Base-by-base conservation (phyloP, 1,140 invertebrate species). In the Eumaeus atala region DNA sequence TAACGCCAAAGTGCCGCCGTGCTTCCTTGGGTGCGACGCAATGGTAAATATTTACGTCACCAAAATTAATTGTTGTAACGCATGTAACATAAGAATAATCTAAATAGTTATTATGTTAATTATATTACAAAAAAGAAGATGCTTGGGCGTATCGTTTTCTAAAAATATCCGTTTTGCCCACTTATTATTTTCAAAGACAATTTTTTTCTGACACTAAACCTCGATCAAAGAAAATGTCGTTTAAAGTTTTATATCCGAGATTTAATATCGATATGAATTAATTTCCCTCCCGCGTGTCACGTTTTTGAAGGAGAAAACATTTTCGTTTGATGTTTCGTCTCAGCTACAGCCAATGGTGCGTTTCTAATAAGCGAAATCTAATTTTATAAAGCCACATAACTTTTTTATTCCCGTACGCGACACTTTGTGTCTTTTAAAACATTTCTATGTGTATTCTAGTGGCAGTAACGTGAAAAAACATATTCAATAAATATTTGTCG, bases 261-360 rank as follows among this genome's bases (percentile, higher is more conserved):
- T 16, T 3, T 44, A 16, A 44, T 16, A 44, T 44, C 16, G 40
- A 44, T 16, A 44, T 16, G 14, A 44, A 44, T 44, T 44, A 14
- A 44, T 44, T 16, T 44, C 21, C 21, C 21, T 14, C 40, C 9
- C 40, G 40, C 5, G 16, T 44, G 40, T 44, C 16, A 44, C 16
- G 14, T 44, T 44, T 44, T 44, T 44, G 40, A 44, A 14, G 40
- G 5, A 44, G 21, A 14, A 16, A 44, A 44, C 17, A 44, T 44
- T 44, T 44, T 44, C 16, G 40, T 44, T 44, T 44, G 40, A 44
- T 44, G 40, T 44, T 44, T 44, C 40, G 40, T 16, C 40, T 44
- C 40, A 44, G 40, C 40, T 44, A 44, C 40, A 6, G 40, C 17
- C 12, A 44, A 44, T 44, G 40, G 40, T 9, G 40, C 40, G 40